phyloP scores from a whole-genome alignment of 2,797 vertebrate species.

The Uromys caudimaculatus region DNA sequence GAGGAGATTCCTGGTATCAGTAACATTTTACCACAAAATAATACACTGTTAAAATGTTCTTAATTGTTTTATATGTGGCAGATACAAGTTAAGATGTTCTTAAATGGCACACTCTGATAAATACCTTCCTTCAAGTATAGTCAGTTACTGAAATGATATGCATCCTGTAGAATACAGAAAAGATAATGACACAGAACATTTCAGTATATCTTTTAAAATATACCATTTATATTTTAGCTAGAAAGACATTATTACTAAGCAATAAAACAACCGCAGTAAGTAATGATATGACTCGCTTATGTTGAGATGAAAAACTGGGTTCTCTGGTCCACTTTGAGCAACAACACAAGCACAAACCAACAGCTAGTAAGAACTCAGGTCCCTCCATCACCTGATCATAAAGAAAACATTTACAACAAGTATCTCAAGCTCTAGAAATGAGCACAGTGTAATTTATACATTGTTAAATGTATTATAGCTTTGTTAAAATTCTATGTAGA shows the following conservation, averaged over 20 bases:
- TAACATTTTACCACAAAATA: not conserved
- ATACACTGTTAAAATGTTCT: not conserved
- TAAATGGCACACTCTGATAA: accelerated
- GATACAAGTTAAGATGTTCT: not conserved
- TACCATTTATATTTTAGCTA: not conserved
- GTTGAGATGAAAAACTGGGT: accelerated
- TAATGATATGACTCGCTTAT: accelerated
- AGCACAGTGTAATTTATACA: accelerated
- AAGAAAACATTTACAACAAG: not conserved
- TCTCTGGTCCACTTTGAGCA: too few species aligned
- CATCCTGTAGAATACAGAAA: not conserved
- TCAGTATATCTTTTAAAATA: not conserved
- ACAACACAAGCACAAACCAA: accelerated
- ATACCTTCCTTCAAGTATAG: accelerated
- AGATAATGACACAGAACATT: accelerated
- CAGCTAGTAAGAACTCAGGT: accelerated
- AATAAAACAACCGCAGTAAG: too few species aligned
- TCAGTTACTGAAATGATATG: not conserved
- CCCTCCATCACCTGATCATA: accelerated
- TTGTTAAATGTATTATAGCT: too few species aligned
- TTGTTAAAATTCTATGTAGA: not conserved
- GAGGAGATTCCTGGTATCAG: not conserved
- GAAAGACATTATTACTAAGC: not conserved
- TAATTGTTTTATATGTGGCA: accelerated
- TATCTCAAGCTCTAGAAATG: not conserved